Conservation (phyloP, 2,888 invertebrate genomes). For the Oxytorus armatus region DNA sequence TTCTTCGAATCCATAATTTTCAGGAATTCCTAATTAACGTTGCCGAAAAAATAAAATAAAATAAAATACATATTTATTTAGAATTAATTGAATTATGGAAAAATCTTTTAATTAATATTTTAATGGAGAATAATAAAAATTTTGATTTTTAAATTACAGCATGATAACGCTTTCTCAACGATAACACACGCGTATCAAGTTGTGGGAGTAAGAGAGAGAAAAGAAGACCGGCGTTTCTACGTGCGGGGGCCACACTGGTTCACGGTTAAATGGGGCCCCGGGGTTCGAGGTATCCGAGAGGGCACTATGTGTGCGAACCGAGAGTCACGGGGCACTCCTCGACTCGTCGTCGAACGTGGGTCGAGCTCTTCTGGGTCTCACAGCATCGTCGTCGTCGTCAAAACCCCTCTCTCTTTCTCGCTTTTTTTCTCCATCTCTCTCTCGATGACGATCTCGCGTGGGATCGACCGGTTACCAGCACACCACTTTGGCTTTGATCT, state of each 20-base stretch:
- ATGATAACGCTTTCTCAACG: not conserved
- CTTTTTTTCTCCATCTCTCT: conserved; percentile 33
- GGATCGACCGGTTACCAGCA: conserved; percentile 66
- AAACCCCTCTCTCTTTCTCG: conserved; percentile 41
- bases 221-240: conserved; percentile 24
- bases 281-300: conserved; percentile 54
- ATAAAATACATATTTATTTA: too few species aligned
- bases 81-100: too few species aligned
- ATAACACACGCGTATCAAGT: not conserved
- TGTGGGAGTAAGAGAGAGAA: not conserved
- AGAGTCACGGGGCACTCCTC: conserved; percentile 54
- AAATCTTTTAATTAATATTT: too few species aligned
- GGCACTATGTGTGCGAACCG: conserved; percentile 36
- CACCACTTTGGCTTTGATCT: conserved; percentile 37
- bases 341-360: conserved; percentile 52
- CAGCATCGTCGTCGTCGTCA: conserved; percentile 47
- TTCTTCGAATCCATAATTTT: too few species aligned
- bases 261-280: conserved; percentile 70
- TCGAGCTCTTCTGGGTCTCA: conserved; percentile 58
- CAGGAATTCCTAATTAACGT: not conserved
- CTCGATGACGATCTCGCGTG: conserved; percentile 65
- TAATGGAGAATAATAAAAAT: too few species aligned
- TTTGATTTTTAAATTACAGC: not conserved
- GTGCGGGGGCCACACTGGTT: conserved; percentile 66
- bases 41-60: too few species aligned